Conservation (phyloP, 2,888 invertebrate species). For the Saturnia pavonia region DNA sequence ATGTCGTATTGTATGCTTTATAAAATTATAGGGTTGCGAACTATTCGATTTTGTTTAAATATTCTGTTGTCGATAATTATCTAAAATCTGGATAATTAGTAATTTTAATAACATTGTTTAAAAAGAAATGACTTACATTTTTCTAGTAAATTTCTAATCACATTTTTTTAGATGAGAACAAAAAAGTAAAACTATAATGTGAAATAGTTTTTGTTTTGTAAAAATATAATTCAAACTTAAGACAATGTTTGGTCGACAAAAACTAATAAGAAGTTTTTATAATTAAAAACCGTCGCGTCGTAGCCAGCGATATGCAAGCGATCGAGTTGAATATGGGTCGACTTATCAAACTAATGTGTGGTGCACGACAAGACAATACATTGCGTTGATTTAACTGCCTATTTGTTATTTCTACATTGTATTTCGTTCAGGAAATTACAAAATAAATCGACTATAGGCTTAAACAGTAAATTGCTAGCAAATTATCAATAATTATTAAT, state of each 20-base stretch:
- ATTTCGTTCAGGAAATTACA: constrained; percentile 34
- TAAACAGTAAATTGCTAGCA: background rate
- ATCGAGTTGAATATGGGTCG: constrained; percentile 59
- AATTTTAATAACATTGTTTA: no score
- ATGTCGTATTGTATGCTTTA: constrained; percentile 14
- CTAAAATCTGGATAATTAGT: background rate
- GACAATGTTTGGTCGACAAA: background rate
- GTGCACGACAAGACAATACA: constrained; percentile 56
- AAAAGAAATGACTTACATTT: no score
- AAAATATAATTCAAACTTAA: background rate
- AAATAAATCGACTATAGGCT: constrained; percentile 29
- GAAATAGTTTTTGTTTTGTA: background rate
- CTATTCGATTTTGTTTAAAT: background rate
- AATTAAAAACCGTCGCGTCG: background rate
- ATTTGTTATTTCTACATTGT: constrained; percentile 43
- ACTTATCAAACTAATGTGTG: constrained; percentile 56
- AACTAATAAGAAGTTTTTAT: constrained; percentile 1
- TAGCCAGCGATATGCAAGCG: constrained; percentile 34
- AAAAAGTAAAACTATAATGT: background rate
- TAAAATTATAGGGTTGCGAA: background rate
- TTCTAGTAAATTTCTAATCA: background rate
- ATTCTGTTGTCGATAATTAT: background rate
- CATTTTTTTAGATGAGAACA: background rate
- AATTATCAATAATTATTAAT: no score
- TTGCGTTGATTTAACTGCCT: constrained; percentile 35